Evolutionary conservation across 1,140 invertebrate genomes (phyloP).

Genomic region (Eupristina koningsbergeri): DNA sequence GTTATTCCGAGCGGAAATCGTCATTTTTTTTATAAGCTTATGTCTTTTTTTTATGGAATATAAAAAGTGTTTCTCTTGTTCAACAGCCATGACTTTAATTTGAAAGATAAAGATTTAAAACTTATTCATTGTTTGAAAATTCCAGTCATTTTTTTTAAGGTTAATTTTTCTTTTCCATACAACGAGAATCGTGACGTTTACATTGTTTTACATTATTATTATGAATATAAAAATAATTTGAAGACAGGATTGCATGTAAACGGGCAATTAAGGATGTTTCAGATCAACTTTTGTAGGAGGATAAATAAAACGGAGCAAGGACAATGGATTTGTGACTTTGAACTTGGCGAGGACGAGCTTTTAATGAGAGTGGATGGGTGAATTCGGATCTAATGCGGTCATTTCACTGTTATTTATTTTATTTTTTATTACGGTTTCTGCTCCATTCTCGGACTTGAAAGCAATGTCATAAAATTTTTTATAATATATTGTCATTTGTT

Average conservation of each 20-base stretch:
- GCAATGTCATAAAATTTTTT: neutral
- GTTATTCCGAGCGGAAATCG: too few relatives aligned
- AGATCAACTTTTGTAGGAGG: neutral
- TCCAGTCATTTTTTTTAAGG: neutral
- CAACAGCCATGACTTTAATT: neutral
- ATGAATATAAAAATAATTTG: neutral
- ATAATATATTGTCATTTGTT: neutral
- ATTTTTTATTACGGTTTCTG: too few relatives aligned
- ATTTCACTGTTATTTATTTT: neutral
- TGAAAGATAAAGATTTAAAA: neutral
- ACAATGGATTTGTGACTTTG: slow-evolving; percentile 29
- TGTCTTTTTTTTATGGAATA: too few relatives aligned
- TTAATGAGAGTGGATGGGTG: neutral
- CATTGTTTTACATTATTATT: neutral
- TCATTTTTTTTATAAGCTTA: too few relatives aligned
- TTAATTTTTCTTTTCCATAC: neutral
- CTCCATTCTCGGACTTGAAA: too few relatives aligned
- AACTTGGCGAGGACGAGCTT: slow-evolving; percentile 30
- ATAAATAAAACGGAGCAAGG: slow-evolving; percentile 15
- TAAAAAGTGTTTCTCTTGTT: too few relatives aligned
- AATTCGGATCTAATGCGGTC: neutral
- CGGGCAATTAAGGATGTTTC: neutral
- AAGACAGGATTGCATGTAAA: neutral
- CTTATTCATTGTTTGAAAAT: neutral
- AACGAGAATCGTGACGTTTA: neutral